These are phyloP conservation scores for Ptilonorhynchus violaceus DNA, from an alignment of 2,113 vertebrate species.

Conservation along the genomic window DNA sequence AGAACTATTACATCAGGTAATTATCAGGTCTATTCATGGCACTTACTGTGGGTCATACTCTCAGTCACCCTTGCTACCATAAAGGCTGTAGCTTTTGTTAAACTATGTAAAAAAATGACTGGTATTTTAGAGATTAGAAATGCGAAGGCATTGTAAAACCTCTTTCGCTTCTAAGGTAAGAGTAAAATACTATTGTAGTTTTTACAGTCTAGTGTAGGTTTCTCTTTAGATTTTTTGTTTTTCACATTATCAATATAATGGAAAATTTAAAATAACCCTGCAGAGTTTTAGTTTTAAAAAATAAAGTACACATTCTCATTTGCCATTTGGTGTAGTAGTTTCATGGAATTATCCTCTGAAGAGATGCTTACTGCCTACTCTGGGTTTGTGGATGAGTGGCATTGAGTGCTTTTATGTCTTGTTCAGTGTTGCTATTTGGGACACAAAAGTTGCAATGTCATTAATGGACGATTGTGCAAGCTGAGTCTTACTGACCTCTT, in stretches of 20 bases:
- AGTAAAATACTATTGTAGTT: background rate
- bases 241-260: background rate
- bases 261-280: background rate
- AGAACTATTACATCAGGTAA: background rate
- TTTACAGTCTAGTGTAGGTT: background rate
- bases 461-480: background rate
- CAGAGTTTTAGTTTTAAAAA: background rate
- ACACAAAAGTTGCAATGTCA: background rate
- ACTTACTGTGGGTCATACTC: background rate
- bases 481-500: background rate
- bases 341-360: background rate
- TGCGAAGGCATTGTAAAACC: background rate
- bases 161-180: background rate
- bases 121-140: background rate
- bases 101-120: background rate
- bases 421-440: background rate
- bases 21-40: background rate
- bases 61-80: background rate
- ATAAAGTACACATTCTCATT: background rate
- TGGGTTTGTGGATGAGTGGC: accelerated
- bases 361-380: background rate
- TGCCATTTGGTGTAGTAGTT: background rate
- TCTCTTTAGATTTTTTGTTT: background rate
- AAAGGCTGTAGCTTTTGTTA: background rate
- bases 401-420: background rate